Evolutionary conservation across 1,140 invertebrate genomes (phyloP).

Genomic region (Anastrepha ludens): DNA sequence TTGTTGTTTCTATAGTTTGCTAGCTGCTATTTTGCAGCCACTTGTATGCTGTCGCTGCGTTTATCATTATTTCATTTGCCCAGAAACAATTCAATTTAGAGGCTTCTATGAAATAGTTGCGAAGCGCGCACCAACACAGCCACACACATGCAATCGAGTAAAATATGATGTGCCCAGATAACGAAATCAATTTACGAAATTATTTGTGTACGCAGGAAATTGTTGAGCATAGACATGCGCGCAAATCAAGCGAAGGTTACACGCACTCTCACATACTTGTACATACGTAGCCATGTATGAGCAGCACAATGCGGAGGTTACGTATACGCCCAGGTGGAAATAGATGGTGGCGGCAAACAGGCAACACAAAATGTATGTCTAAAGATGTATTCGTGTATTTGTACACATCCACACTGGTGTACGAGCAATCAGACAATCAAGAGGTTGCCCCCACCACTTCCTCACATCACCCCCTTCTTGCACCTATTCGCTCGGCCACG

Average conservation of each 20-base stretch:
- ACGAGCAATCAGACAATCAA: background rate
- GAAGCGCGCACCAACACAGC: constrained; percentile 2
- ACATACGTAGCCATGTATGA: background rate
- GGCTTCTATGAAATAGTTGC: constrained; percentile 67
- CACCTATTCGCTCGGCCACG: background rate
- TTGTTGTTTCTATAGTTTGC: background rate
- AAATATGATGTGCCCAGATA: constrained; percentile 68
- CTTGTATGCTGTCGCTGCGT: background rate
- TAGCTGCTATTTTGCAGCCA: constrained; percentile 7
- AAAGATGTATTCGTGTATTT: background rate
- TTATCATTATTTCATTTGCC: constrained; percentile 64
- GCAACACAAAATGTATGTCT: background rate
- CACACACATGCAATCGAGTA: background rate
- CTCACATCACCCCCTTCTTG: background rate
- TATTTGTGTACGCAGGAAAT: constrained; percentile 37
- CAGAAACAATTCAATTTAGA: constrained; percentile 66
- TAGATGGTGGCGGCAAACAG: background rate
- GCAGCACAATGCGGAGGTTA: background rate
- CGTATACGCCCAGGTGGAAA: constrained; percentile 33
- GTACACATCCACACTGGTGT: background rate
- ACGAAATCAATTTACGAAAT: constrained; percentile 68
- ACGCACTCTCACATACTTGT: background rate
- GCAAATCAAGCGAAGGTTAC: background rate
- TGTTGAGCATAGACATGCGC: background rate
- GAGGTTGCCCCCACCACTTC: background rate